phyloP scores from a whole-genome alignment of 30 jellyfish, hydroid and myxozoan species.

The Nemopilema nomurai region DNA sequence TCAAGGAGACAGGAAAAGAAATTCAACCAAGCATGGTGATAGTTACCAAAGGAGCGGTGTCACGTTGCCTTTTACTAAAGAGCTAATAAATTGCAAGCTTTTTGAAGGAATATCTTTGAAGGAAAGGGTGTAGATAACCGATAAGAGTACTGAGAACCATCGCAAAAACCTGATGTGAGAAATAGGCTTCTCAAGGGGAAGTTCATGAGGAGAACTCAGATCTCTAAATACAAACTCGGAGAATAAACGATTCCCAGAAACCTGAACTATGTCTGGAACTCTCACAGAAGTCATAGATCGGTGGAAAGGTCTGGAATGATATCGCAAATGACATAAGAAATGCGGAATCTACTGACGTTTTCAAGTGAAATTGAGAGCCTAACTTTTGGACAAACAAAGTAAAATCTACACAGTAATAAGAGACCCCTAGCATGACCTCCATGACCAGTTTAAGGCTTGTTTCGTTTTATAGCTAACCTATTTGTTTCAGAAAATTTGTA shows the following conservation, averaged over 20 bases:
- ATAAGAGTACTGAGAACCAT: no score
- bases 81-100: no score
- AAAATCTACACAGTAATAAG: background rate
- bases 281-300: slow-evolving; percentile 15
- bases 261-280: slow-evolving; percentile 35
- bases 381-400: slow-evolving; percentile 30
- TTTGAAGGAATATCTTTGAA: no score
- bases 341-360: background rate
- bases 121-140: no score
- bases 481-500: background rate
- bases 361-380: slow-evolving; percentile 3
- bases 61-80: no score
- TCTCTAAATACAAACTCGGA: slow-evolving; percentile 45
- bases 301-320: slow-evolving; percentile 54
- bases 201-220: no score
- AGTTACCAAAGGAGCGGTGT: no score
- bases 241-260: slow-evolving; percentile 27
- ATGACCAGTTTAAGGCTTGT: slow-evolving; percentile 3
- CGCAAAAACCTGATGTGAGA: no score
- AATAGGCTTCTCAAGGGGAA: no score
- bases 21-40: no score
- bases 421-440: slow-evolving; percentile 28
- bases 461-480: background rate
- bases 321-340: slow-evolving; percentile 34
- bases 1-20: no score